Percentiles rank a stretch among this genome's conserved stretches.
Evolutionary conservation across 2,797 vertebrate genomes (phyloP).

Genomic region (Trichosurus vulpecula): DNA sequence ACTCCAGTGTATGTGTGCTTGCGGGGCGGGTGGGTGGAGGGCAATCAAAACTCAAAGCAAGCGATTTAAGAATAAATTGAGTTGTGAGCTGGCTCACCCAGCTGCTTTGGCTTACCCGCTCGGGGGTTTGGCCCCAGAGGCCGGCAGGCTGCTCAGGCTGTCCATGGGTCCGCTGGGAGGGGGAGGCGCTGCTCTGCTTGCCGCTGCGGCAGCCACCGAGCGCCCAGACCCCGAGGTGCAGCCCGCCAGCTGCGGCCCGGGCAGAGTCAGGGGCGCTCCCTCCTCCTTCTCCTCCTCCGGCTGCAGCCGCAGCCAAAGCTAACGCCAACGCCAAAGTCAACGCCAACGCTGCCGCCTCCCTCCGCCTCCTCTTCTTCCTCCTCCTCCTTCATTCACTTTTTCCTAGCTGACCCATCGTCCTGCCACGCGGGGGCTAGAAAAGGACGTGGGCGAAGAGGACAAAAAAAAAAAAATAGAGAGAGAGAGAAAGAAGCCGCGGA

Average conservation of each 20-base stretch:
- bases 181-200: neutral
- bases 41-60: neutral
- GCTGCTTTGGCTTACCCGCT: slow-evolving; percentile 78
- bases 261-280: slow-evolving; percentile 44
- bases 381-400: slow-evolving; percentile 66
- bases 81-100: neutral
- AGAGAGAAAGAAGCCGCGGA: neutral
- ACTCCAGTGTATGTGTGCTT: no score
- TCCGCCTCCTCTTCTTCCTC: neutral
- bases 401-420: slow-evolving; percentile 65
- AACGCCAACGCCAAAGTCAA: neutral
- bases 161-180: slow-evolving; percentile 76
- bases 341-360: neutral
- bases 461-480: neutral
- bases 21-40: neutral
- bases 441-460: slow-evolving; percentile 25
- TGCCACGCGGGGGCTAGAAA: slow-evolving; percentile 41
- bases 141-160: slow-evolving; percentile 72
- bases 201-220: neutral
- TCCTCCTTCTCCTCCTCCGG: neutral
- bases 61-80: neutral
- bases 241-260: slow-evolving; percentile 20
- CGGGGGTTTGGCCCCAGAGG: slow-evolving; percentile 79
- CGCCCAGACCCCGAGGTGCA: neutral
- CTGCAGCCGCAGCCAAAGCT: slow-evolving; percentile 1